Percentiles rank a stretch among this genome's conserved stretches.
phyloP scores from a whole-genome alignment of 1,140 invertebrate species.

The Orius insidiosus region DNA sequence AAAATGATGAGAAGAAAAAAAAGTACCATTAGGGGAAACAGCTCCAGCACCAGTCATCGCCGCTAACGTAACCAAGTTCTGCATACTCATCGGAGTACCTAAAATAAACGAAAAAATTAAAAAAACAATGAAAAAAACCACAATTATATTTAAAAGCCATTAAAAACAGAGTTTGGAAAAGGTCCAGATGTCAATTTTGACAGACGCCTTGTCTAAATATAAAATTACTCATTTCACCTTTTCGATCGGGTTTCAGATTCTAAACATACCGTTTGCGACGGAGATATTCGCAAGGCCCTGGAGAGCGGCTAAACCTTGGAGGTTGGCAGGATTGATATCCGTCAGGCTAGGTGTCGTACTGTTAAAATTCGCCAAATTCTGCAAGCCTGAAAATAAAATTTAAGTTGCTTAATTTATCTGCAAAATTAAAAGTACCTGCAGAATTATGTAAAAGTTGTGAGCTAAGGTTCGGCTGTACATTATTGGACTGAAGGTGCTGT shows the following conservation, averaged over 20 bases:
- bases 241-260: neutral
- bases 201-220: too few relatives aligned
- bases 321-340: conserved; percentile 36
- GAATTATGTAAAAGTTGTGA: conserved; percentile 38
- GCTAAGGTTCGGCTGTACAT: conserved; percentile 28
- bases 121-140: too few relatives aligned
- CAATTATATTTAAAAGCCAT: too few relatives aligned
- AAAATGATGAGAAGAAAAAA: conserved; percentile 3
- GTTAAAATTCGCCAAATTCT: conserved; percentile 20
- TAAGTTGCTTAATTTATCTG: conserved; percentile 9
- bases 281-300: conserved; percentile 30
- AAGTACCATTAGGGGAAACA: conserved; percentile 37
- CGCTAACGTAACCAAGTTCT: conserved; percentile 75
- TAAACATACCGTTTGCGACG: conserved; percentile 24
- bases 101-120: neutral
- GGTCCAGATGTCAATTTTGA: too few relatives aligned
- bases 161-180: too few relatives aligned
- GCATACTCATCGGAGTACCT: conserved; percentile 61
- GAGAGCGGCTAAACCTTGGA: conserved; percentile 39
- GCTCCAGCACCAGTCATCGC: conserved; percentile 52
- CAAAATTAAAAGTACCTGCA: conserved; percentile 11
- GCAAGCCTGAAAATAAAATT: conserved; percentile 20
- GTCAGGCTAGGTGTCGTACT: conserved; percentile 26
- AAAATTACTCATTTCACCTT: neutral
- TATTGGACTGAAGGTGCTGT: conserved; percentile 53